A percentile compares a stretch with the other conserved stretches of the same genome.
phyloP scores from a whole-genome alignment of 2,888 invertebrate genomes.

The Hecatera dysodea region DNA sequence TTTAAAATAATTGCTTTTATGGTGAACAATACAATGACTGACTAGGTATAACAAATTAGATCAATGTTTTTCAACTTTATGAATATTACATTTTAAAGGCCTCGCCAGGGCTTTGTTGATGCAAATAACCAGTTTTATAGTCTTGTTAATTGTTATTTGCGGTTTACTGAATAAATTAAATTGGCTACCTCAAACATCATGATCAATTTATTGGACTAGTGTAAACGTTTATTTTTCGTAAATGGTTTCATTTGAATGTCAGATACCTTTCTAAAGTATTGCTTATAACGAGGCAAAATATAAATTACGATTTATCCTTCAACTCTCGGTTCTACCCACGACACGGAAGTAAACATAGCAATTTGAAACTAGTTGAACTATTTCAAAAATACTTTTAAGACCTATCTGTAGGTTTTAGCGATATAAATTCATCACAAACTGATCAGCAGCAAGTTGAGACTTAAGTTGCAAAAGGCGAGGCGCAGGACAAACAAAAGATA shows the following conservation, averaged over 20 bases:
- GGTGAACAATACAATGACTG: neutral
- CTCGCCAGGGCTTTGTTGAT: constrained; percentile 23
- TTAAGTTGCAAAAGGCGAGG: constrained; percentile 61
- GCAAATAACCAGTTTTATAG: constrained; percentile 43
- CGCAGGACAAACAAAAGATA: constrained; percentile 84
- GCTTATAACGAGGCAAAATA: constrained; percentile 25
- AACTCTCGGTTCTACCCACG: constrained; percentile 50
- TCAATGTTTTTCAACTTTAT: constrained; percentile 10
- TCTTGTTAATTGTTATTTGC: constrained; percentile 28
- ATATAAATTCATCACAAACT: neutral
- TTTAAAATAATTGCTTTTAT: neutral
- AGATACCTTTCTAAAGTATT: constrained; percentile 58
- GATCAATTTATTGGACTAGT: neutral
- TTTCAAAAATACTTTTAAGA: neutral
- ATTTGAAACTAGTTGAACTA: constrained; percentile 5
- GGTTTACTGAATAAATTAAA: constrained; percentile 37
- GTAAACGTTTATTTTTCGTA: constrained; percentile 15
- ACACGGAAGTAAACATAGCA: constrained; percentile 70
- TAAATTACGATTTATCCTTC: constrained; percentile 61
- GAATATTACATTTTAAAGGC: constrained; percentile 21
- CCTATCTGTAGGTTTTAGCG: neutral
- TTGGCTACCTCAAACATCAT: constrained; percentile 2
- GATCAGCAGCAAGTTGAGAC: constrained; percentile 36
- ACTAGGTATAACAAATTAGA: constrained; percentile 1
- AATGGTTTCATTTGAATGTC: constrained; percentile 44